phyloP scores from a whole-genome alignment of 2,888 invertebrate genomes.

The Sepioteuthis lessoniana region DNA sequence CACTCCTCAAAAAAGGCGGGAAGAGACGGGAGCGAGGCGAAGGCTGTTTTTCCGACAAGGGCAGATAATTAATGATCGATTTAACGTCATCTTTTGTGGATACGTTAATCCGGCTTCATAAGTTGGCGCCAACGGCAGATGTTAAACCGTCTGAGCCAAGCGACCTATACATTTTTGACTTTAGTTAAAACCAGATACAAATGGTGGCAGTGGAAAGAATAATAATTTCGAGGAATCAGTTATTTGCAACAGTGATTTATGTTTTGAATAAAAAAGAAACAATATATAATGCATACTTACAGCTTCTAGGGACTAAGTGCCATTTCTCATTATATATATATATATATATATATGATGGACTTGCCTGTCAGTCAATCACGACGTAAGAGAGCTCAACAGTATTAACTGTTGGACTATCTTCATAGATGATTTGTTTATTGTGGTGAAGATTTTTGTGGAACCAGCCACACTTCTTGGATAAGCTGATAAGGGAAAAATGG shows the following conservation, averaged over 20 bases:
- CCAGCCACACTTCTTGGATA: no score
- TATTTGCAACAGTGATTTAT: neutral
- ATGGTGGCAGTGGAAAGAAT: neutral
- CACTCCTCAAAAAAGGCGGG: neutral
- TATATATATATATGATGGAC: no score
- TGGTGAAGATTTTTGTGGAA: no score
- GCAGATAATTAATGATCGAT: slow-evolving; percentile 14
- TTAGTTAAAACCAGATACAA: neutral
- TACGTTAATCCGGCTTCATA: neutral
- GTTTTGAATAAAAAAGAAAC: neutral
- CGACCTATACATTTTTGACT: neutral
- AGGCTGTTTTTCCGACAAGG: neutral
- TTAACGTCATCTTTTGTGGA: slow-evolving; percentile 4
- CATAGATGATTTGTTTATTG: no score
- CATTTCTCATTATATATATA: no score
- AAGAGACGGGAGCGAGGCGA: no score
- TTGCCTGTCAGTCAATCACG: no score
- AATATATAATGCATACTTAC: no score
- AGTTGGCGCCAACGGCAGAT: neutral
- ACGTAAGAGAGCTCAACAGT: no score
- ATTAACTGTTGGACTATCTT: no score
- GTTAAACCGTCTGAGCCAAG: neutral
- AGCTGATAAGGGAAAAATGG: no score
- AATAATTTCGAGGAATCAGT: neutral
- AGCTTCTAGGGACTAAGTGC: no score